Conservation (phyloP, 1,140 invertebrate genomes). For the Euschistus heros region DNA sequence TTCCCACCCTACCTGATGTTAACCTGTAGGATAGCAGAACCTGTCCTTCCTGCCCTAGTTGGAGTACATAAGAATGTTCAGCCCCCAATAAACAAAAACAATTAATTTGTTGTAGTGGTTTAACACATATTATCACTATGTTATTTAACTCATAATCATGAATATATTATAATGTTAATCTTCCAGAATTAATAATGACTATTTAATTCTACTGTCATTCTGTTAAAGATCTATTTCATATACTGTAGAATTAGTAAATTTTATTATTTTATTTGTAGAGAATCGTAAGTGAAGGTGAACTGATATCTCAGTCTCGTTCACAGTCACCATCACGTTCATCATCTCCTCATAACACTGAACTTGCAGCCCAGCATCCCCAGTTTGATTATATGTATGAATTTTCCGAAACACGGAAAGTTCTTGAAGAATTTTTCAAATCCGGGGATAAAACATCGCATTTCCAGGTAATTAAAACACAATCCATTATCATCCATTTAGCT, state of each 20-base stretch:
- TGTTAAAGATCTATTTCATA: neutral
- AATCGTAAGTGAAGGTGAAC: slow-evolving; percentile 30
- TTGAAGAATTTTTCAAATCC: slow-evolving; percentile 85
- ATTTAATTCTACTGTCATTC: neutral
- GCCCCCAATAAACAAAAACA: too few relatives aligned
- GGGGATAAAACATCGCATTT: slow-evolving; percentile 40
- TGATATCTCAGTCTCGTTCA: slow-evolving; percentile 35
- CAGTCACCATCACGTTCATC: slow-evolving; percentile 31
- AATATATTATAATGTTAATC: too few relatives aligned
- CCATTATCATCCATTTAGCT: too few relatives aligned
- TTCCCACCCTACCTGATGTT: too few relatives aligned
- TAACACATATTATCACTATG: too few relatives aligned
- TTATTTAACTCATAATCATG: too few relatives aligned
- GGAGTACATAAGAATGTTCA: too few relatives aligned
- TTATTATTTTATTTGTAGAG: slow-evolving; percentile 25
- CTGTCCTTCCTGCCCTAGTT: too few relatives aligned
- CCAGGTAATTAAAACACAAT: slow-evolving; percentile 25
- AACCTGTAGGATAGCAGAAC: too few relatives aligned
- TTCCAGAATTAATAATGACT: too few relatives aligned
- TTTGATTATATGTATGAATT: slow-evolving; percentile 84
- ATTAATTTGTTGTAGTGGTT: too few relatives aligned
- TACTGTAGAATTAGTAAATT: neutral
- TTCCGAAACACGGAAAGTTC: slow-evolving; percentile 78
- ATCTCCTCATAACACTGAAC: slow-evolving; percentile 31
- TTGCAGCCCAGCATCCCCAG: slow-evolving; percentile 32